Base-by-base conservation (phyloP, 1,140 invertebrate species). In the Drosophila triauraria region DNA sequence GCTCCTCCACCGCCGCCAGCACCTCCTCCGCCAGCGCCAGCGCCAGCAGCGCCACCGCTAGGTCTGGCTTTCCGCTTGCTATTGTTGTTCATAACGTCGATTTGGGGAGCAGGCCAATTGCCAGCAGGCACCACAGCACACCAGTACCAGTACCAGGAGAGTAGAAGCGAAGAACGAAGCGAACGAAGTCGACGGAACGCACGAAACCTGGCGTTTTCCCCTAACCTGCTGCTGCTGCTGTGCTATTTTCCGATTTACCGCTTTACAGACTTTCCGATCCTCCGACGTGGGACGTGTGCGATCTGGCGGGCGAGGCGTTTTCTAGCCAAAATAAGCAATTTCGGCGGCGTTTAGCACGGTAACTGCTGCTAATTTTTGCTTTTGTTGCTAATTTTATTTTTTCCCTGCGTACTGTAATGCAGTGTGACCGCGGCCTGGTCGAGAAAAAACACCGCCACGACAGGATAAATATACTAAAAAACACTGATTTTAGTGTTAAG, bases 51-150 rank as follows among this genome's bases (percentile, higher is more conserved):
- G 32, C 79, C 80, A 60, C 80, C 81, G 30, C 84, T 88, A 67
- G 91, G 91, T 82, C 91, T 91, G 87, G 88, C 91, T 91, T 92
- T 92, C 60, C 91, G 91, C 85, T 92, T 92, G 72, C 84, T 92
- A 84, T 87, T 87, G 83, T 85, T 92, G 75, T 92, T 92, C 81
- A 85, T 92, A 78, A 75, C 79, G 67, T 76, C 51, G 63, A 80
- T 85, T 59, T 62, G 63, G 80, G 80, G 72, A 51, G 70, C 63
- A 61, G 67, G 56, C 77, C 75, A 71, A 78, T 78, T 78, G 68
- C 62, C 84, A 80, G 74, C 76, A 72, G 56, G 56, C 44, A 53
- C 43, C 27, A 51, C 40, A 69, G 53, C 54, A 23, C 60, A 23
- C 60, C 60, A 62, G 51, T 78, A 83, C 71, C 71, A 82, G 80